Conservation (phyloP, 2,113 vertebrate genomes). For the Fregetta grallaria region DNA sequence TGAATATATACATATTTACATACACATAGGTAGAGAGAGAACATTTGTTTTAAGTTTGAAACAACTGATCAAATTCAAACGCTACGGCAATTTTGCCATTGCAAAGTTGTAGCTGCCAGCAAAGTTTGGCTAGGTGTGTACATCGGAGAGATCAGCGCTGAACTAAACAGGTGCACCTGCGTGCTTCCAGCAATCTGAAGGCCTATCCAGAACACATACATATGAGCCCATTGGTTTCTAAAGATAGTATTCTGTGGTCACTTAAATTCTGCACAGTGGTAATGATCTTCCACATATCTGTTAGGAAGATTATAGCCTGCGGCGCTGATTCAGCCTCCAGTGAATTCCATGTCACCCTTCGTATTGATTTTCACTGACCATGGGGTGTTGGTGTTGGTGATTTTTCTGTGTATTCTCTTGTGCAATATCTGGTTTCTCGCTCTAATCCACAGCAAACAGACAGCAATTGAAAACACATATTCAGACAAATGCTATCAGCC, state of each 20-base stretch:
- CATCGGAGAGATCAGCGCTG: not conserved
- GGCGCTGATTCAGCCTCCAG: not conserved
- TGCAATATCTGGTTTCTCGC: not conserved
- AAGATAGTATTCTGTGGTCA: not conserved
- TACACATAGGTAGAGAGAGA: not conserved
- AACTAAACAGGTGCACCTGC: not conserved
- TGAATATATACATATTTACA: not conserved
- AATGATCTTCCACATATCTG: not conserved
- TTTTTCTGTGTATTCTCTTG: not conserved
- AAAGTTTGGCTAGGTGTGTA: not conserved
- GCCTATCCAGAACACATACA: not conserved
- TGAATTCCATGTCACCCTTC: not conserved
- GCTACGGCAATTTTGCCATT: not conserved
- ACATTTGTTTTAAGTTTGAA: not conserved
- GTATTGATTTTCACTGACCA: not conserved
- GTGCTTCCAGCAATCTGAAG: not conserved
- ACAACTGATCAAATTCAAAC: not conserved
- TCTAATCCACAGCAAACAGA: not conserved
- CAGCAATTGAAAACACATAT: not conserved
- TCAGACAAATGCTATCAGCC: not conserved
- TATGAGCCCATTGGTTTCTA: not conserved
- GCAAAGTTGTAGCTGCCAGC: not conserved
- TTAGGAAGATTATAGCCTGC: not conserved
- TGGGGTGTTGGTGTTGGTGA: not conserved
- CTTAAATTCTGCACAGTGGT: not conserved